Conservation (phyloP, 92 coral and sea anemone species). For the Blastomussa wellsi region DNA sequence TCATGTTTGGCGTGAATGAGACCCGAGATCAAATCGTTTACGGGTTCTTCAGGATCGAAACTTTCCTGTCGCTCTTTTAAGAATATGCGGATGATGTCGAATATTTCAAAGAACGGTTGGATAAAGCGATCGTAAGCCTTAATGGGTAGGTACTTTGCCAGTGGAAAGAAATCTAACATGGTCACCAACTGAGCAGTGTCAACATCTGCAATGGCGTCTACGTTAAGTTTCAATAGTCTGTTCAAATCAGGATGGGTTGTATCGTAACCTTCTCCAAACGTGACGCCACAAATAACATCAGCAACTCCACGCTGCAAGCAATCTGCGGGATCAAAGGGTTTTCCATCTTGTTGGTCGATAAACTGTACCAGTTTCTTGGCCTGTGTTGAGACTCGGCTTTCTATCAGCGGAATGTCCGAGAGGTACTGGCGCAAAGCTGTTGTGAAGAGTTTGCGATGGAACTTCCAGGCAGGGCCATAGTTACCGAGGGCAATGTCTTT, state of each 20-base stretch:
- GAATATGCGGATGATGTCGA: slow-evolving; percentile 26
- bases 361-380: slow-evolving; percentile 42
- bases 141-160: slow-evolving; percentile 12
- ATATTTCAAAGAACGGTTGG: neutral
- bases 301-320: slow-evolving; percentile 57
- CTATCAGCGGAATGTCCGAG: slow-evolving; percentile 39
- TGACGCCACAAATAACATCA: slow-evolving; percentile 64
- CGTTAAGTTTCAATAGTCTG: slow-evolving; percentile 8
- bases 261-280: slow-evolving; percentile 57
- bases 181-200: slow-evolving; percentile 3
- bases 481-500: slow-evolving; percentile 45
- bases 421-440: slow-evolving; percentile 61
- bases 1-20: slow-evolving; percentile 10
- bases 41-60: slow-evolving; percentile 38
- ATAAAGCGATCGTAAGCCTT: neutral
- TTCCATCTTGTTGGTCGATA: slow-evolving; percentile 42
- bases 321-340: slow-evolving; percentile 63
- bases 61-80: slow-evolving; percentile 25
- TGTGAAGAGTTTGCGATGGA: slow-evolving; percentile 63
- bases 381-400: slow-evolving; percentile 54
- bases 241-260: slow-evolving; percentile 46
- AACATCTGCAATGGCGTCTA: neutral
- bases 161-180: slow-evolving; percentile 20
- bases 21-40: slow-evolving; percentile 34
- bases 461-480: slow-evolving; percentile 73